Conservation (phyloP, 2,113 vertebrate genomes). For the Onychorhynchus coronatus region DNA sequence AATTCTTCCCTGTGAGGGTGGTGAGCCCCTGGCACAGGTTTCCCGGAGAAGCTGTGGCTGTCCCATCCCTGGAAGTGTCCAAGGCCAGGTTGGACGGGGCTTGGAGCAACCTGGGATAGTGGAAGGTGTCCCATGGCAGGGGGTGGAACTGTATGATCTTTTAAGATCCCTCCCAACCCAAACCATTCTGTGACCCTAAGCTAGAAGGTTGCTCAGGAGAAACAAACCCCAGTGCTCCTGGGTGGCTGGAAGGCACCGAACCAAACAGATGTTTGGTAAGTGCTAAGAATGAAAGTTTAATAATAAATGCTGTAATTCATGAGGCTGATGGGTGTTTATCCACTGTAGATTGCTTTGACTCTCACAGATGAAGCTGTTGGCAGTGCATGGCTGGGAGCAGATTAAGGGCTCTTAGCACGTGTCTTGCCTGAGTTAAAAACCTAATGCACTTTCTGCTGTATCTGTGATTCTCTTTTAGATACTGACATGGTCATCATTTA, state of each 20-base stretch:
- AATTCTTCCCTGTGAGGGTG: neutral
- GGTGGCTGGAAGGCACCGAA: neutral
- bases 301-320: fast-evolving
- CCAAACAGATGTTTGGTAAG: neutral
- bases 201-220: neutral
- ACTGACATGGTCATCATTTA: constrained; percentile 97
- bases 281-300: neutral
- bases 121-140: neutral
- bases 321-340: neutral
- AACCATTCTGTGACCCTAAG: neutral
- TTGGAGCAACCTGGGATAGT: fast-evolving
- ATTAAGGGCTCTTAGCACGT: neutral
- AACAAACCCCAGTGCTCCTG: neutral
- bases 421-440: neutral
- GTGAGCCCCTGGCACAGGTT: fast-evolving
- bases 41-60: neutral
- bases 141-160: neutral
- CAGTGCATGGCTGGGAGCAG: neutral
- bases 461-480: constrained; percentile 69
- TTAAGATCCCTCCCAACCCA: neutral
- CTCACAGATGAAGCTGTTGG: neutral
- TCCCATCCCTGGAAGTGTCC: neutral
- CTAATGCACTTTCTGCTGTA: neutral
- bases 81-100: neutral
- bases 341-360: neutral